Evolutionary conservation across 64 coral and sea anemone species (phyloP).

Genomic region (Hydrozoanthus tunicans): DNA sequence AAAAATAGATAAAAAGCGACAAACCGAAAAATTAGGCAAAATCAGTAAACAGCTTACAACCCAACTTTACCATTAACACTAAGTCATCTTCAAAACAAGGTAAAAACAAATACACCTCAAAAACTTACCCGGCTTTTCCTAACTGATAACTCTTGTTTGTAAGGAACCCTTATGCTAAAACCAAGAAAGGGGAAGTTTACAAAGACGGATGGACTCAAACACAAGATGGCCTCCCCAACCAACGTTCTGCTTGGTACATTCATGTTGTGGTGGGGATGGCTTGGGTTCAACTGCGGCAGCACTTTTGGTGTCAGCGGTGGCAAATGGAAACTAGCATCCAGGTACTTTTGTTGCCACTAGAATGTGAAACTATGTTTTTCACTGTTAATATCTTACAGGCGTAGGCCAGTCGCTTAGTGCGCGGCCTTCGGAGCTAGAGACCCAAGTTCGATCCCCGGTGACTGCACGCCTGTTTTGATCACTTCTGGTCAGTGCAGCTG

Average conservation of each 20-base stretch:
- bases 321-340: conserved; percentile 54
- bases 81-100: too few relatives aligned
- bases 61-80: too few relatives aligned
- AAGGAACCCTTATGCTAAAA: conserved; percentile 76
- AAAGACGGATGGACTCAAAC: conserved; percentile 46
- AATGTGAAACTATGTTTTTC: neutral
- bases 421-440: too few relatives aligned
- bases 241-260: conserved; percentile 81
- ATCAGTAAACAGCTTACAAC: too few relatives aligned
- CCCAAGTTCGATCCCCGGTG: too few relatives aligned
- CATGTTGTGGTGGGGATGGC: conserved; percentile 56
- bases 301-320: conserved; percentile 53
- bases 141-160: neutral
- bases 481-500: too few relatives aligned
- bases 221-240: conserved; percentile 80
- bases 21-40: too few relatives aligned
- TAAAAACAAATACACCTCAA: too few relatives aligned
- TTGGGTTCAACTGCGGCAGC: conserved; percentile 48
- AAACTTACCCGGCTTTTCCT: neutral
- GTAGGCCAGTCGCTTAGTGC: too few relatives aligned
- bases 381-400: neutral
- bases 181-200: conserved; percentile 80
- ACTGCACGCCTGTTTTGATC: too few relatives aligned
- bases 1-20: too few relatives aligned
- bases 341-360: neutral